Conservation (phyloP, 2,888 invertebrate genomes). For the Herminia tarsipennalis region DNA sequence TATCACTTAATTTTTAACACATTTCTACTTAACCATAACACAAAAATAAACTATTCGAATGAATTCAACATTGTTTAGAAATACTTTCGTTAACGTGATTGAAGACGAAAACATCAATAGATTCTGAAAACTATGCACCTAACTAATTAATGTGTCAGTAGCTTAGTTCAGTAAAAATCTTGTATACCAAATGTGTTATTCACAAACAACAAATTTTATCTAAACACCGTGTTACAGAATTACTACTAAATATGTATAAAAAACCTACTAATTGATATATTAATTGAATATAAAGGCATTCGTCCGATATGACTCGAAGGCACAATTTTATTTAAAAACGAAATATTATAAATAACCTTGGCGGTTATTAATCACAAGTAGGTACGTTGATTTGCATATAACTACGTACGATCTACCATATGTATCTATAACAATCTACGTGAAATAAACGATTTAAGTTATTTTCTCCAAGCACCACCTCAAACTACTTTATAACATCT, state of each 20-base stretch:
- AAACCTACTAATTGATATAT: conserved; percentile 70
- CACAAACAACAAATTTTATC: conserved; percentile 58
- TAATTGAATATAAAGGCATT: conserved; percentile 70
- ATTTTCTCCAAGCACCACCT: conserved; percentile 70
- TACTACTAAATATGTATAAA: conserved; percentile 71
- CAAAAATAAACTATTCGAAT: conserved; percentile 82
- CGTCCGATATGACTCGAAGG: conserved; percentile 83
- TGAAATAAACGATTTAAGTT: conserved; percentile 50
- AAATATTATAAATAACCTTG: conserved; percentile 51
- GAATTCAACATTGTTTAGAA: conserved; percentile 76
- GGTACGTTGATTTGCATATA: conserved; percentile 52
- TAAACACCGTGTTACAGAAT: conserved; percentile 58
- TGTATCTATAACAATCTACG: conserved; percentile 38
- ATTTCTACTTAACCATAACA: conserved; percentile 67
- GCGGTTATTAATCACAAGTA: conserved; percentile 51
- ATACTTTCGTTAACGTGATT: conserved; percentile 48
- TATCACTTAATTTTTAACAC: conserved; percentile 64
- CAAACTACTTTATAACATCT: conserved; percentile 59
- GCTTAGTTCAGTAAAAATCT: conserved; percentile 50
- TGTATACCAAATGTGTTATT: conserved; percentile 53
- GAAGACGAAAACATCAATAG: conserved; percentile 39
- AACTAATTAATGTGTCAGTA: conserved; percentile 41
- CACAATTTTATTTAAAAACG: conserved; percentile 70
- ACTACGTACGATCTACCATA: conserved; percentile 47
- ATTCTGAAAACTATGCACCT: conserved; percentile 32